A percentile compares a stretch with the other conserved stretches of the same genome.
Conservation (phyloP, 2,113 vertebrate species). For the Lasiurus borealis region DNA sequence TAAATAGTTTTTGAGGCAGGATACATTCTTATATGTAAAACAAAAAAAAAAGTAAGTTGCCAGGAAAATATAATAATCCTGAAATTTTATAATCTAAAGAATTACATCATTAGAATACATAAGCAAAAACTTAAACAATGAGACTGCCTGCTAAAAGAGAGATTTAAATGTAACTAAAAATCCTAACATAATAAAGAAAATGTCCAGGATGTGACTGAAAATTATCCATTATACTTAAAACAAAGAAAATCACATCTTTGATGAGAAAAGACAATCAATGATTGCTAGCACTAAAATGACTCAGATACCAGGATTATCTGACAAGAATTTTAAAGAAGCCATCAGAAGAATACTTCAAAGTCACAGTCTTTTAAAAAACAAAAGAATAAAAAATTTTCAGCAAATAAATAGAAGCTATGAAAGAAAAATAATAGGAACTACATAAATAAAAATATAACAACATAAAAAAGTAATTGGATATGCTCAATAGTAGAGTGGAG, state of each 20-base stretch:
- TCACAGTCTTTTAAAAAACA: background rate
- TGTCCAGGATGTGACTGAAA: background rate
- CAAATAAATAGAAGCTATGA: background rate
- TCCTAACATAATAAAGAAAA: slow-evolving; percentile 13
- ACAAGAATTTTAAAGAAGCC: background rate
- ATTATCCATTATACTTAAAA: background rate
- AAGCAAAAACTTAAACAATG: background rate
- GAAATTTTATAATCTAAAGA: background rate
- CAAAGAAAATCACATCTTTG: background rate
- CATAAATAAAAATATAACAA: background rate
- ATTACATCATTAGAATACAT: background rate
- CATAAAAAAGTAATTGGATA: background rate
- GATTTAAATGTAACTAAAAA: background rate
- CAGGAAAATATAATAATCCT: background rate
- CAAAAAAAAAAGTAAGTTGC: background rate
- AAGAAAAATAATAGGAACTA: background rate
- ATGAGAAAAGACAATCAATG: background rate
- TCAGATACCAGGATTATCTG: background rate
- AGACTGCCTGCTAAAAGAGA: slow-evolving; percentile 2
- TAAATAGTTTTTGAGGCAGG: background rate
- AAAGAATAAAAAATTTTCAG: background rate
- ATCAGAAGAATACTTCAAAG: background rate
- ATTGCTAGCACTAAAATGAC: background rate
- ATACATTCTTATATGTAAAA: background rate
- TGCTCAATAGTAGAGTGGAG: background rate